Conservation (phyloP, 2,888 invertebrate genomes). For the Oscheius myriophilus region DNA sequence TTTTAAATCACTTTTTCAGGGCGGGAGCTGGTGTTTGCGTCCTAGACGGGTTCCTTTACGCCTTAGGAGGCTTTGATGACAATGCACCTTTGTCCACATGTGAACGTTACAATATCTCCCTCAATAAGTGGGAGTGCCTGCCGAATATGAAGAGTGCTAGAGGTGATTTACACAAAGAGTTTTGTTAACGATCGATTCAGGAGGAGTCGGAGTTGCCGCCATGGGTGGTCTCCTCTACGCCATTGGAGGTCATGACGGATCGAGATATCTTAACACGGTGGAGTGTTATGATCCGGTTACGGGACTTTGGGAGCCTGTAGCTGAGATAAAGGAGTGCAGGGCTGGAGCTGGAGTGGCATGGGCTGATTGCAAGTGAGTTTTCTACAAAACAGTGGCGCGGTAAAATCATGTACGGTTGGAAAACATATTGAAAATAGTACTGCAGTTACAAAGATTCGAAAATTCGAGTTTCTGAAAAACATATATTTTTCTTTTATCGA, state of each 20-base stretch:
- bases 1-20: conserved; percentile 51
- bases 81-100: conserved; percentile 72
- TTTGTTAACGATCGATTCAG: conserved; percentile 33
- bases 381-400: too few relatives aligned
- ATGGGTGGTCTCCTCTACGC: conserved; percentile 71
- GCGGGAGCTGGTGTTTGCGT: conserved; percentile 75
- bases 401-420: too few relatives aligned
- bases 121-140: conserved; percentile 70
- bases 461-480: too few relatives aligned
- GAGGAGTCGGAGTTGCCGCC: conserved; percentile 71
- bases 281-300: conserved; percentile 65
- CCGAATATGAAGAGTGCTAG: conserved; percentile 63
- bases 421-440: too few relatives aligned
- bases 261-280: conserved; percentile 62
- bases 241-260: conserved; percentile 71
- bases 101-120: conserved; percentile 72
- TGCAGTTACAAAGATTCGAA: too few relatives aligned
- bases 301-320: conserved; percentile 71
- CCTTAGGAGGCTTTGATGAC: conserved; percentile 73
- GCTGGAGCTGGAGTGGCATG: conserved; percentile 66
- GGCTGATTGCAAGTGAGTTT: conserved; percentile 46
- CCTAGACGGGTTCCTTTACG: conserved; percentile 73
- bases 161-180: conserved; percentile 30
- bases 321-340: conserved; percentile 71
- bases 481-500: too few relatives aligned